These are phyloP conservation scores for Passerina amoena DNA, from an alignment of 2,113 vertebrate genomes.

Conservation along the genomic window DNA sequence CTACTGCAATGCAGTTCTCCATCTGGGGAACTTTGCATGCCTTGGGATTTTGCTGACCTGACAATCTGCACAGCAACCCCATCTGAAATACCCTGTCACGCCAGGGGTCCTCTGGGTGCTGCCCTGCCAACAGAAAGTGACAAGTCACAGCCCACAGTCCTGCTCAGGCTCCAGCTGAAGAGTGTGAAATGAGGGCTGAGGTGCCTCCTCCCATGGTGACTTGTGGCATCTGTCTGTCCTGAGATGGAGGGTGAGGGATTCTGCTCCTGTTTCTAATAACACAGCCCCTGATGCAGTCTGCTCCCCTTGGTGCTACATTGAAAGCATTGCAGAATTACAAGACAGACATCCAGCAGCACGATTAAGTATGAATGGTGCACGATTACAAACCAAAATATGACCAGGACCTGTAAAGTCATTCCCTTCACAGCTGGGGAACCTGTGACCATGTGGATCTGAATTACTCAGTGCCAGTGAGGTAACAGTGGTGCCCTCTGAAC, in stretches of 20 bases:
- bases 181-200: not conserved
- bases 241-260: not conserved
- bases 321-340: not conserved
- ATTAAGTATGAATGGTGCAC: not conserved
- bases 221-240: not conserved
- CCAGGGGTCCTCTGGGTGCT: not conserved
- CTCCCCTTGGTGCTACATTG: not conserved
- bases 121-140: not conserved
- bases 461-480: not conserved
- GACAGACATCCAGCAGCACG: not conserved
- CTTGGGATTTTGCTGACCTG: not conserved
- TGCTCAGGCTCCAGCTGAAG: not conserved
- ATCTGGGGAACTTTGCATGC: not conserved
- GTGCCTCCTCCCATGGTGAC: not conserved
- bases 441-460: not conserved
- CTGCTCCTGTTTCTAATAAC: not conserved
- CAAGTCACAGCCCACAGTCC: not conserved
- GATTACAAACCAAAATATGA: not conserved
- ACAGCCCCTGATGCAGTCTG: not conserved
- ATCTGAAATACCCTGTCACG: not conserved
- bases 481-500: not conserved
- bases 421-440: not conserved
- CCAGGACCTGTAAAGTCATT: not conserved
- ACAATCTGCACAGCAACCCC: not conserved
- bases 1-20: not conserved